Conservation (phyloP, 2,113 vertebrate species). For the Setophaga coronata region DNA sequence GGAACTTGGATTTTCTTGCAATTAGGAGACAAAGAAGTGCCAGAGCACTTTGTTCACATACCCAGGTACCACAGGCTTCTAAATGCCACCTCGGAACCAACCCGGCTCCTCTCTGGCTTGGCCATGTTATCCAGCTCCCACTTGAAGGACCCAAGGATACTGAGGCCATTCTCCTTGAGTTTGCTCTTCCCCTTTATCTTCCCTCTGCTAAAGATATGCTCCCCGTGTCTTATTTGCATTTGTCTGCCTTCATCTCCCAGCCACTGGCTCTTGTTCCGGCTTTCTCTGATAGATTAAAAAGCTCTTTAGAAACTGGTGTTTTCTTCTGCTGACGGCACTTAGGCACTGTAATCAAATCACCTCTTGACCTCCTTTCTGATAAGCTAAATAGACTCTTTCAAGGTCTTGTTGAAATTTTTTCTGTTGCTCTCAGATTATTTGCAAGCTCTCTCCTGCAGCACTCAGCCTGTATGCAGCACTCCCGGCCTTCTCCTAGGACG, state of each 20-base stretch:
- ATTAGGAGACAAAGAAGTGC: neutral
- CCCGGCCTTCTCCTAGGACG: accelerated
- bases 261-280: neutral
- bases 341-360: constrained; percentile 62
- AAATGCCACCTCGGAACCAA: neutral
- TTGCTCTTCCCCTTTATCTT: constrained; percentile 24
- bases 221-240: constrained; percentile 42
- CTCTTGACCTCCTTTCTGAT: constrained; percentile 60
- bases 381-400: constrained; percentile 57
- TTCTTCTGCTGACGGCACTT: constrained; percentile 36
- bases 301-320: constrained; percentile 52
- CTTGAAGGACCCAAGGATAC: neutral
- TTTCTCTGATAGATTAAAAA: constrained; percentile 55
- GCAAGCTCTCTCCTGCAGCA: neutral
- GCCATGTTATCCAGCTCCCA: neutral
- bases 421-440: constrained; percentile 43
- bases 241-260: constrained; percentile 42
- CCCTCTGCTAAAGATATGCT: constrained; percentile 29
- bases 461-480: neutral
- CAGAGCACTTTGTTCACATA: neutral
- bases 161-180: constrained; percentile 14
- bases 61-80: neutral
- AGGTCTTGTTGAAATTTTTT: neutral
- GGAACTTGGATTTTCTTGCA: neutral
- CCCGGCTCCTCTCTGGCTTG: neutral